Conservation (phyloP, 2,888 invertebrate genomes). For the Timandra comae region DNA sequence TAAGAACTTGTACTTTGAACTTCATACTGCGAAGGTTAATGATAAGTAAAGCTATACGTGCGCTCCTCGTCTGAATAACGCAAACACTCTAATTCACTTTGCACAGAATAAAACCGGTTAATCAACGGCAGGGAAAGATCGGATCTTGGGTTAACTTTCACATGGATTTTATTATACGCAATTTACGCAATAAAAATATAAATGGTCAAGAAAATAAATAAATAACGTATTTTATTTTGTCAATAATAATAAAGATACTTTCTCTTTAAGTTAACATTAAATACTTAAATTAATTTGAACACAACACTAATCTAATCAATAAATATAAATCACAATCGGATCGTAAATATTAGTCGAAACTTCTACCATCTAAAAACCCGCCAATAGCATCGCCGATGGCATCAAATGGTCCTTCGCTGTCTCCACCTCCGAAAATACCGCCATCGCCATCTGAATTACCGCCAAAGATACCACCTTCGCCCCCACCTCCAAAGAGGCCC, state of each 20-base stretch:
- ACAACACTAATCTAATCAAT: slow-evolving; percentile 1
- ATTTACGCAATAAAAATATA: slow-evolving; percentile 3
- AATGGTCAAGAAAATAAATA: background rate
- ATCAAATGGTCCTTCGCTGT: slow-evolving; percentile 43
- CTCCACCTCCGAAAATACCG: slow-evolving; percentile 9
- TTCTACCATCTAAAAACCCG: slow-evolving; percentile 48
- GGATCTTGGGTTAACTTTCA: slow-evolving; percentile 46
- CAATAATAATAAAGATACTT: no score
- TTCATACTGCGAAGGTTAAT: slow-evolving; percentile 21
- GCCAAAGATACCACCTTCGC: slow-evolving; percentile 44
- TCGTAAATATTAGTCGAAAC: slow-evolving; percentile 18
- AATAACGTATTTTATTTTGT: no score
- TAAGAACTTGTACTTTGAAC: slow-evolving; percentile 22
- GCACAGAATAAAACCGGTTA: slow-evolving; percentile 57
- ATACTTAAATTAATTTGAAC: no score
- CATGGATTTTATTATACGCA: slow-evolving; percentile 19
- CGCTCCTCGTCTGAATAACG: slow-evolving; percentile 48
- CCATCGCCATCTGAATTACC: slow-evolving; percentile 26
- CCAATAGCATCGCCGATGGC: slow-evolving; percentile 62
- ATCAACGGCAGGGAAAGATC: slow-evolving; percentile 41
- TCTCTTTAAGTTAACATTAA: no score
- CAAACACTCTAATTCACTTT: slow-evolving; percentile 52
- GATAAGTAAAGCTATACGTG: slow-evolving; percentile 39
- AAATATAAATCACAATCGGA: slow-evolving; percentile 19
- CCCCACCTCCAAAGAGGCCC: slow-evolving; percentile 28